Evolutionary conservation across 2,113 vertebrate species (phyloP).

Genomic region (Erinaceus europaeus): DNA sequence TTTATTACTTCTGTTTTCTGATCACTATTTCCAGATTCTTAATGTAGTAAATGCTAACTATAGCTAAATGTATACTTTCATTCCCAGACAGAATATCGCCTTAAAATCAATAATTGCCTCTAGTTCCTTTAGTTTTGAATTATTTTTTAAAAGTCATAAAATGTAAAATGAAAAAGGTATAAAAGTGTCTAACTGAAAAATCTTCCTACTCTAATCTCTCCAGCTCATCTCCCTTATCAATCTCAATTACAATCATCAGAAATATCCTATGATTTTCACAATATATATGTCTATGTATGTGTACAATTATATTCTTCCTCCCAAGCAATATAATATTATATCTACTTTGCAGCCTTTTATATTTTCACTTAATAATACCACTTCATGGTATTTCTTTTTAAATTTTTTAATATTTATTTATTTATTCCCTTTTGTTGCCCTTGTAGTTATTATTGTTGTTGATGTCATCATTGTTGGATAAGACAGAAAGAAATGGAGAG

Average conservation of each 20-base stretch:
- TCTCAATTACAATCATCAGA: not conserved
- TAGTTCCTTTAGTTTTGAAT: not conserved
- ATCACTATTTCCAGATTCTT: not conserved
- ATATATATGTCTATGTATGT: not conserved
- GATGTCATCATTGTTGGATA: too few relatives aligned
- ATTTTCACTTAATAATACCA: not conserved
- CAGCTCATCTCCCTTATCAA: not conserved
- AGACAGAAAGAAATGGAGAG: too few relatives aligned
- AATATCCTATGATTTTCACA: not conserved
- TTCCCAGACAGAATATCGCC: not conserved
- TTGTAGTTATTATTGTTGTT: too few relatives aligned
- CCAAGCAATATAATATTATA: not conserved
- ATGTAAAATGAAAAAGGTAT: not conserved
- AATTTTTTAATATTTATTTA: too few relatives aligned
- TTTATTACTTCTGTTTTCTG: constrained; percentile 2
- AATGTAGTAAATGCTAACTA: not conserved
- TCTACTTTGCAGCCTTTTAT: not conserved
- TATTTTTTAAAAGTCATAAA: not conserved
- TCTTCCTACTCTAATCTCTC: not conserved
- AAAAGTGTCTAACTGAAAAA: not conserved
- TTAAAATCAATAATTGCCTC: constrained; percentile 4
- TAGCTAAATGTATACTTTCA: not conserved
- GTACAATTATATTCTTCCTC: not conserved
- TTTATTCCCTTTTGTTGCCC: too few relatives aligned
- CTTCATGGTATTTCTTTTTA: not conserved